phyloP scores from a whole-genome alignment of 64 coral and sea anemone genomes.

The Montipora foliosa region DNA sequence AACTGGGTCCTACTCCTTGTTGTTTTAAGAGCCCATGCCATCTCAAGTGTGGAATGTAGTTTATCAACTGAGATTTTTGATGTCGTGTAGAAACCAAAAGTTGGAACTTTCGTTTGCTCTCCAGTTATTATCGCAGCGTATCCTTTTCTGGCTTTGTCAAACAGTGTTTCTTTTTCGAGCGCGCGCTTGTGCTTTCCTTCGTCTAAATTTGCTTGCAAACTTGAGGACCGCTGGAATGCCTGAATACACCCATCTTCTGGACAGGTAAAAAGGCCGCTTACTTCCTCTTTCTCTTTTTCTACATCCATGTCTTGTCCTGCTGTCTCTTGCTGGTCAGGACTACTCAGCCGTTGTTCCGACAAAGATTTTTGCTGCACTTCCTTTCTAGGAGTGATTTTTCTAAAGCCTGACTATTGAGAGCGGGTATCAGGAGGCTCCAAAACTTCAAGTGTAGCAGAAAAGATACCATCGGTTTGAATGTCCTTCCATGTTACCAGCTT shows the following conservation, averaged over 20 bases:
- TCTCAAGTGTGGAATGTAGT: neutral
- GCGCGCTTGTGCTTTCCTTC: constrained; percentile 21
- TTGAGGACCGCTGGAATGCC: constrained; percentile 45
- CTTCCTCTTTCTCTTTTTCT: neutral
- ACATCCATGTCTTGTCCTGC: neutral
- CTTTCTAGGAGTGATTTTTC: neutral
- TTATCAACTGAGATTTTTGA: neutral
- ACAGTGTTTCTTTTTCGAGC: constrained; percentile 25
- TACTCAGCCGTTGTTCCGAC: neutral
- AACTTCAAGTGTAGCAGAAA: neutral
- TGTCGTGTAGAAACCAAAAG: neutral
- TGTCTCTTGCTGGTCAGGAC: neutral
- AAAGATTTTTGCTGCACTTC: neutral
- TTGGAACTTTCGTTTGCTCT: neutral
- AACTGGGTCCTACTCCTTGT: neutral
- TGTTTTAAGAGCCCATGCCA: constrained; percentile 57
- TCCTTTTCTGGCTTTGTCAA: neutral
- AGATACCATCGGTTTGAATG: neutral
- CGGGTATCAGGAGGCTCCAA: neutral
- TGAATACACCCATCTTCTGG: constrained; percentile 27
- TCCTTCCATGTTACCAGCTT: neutral
- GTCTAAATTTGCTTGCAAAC: constrained; percentile 35
- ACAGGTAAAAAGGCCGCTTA: neutral
- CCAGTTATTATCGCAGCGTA: constrained; percentile 9
- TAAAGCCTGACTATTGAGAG: neutral